Percentiles rank a stretch among this genome's conserved stretches.
Conservation (phyloP, 2,888 invertebrate genomes). For the Leptopilina drosophilae region DNA sequence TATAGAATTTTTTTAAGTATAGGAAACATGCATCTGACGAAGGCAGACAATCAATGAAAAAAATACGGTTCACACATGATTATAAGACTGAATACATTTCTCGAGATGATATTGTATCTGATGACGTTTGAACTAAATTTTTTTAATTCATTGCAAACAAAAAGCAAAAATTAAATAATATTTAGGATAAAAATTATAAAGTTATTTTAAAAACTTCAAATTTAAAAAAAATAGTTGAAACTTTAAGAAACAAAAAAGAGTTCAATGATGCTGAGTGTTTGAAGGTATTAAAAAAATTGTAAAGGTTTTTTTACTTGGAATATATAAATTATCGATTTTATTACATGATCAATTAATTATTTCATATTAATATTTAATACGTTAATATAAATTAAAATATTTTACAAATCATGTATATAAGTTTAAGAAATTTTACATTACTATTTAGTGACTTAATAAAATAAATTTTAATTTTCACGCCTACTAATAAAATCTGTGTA, state of each 20-base stretch:
- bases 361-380: no score
- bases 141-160: background rate
- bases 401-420: no score
- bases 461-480: background rate
- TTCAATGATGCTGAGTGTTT: no score
- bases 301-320: background rate
- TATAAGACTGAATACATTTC: background rate
- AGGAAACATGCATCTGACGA: background rate
- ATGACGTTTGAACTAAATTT: background rate
- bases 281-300: background rate
- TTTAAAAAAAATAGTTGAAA: no score
- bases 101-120: constrained; percentile 6
- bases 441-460: background rate
- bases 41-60: background rate
- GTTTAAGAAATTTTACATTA: no score
- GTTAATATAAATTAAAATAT: no score
- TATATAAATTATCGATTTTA: no score
- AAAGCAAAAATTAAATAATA: background rate
- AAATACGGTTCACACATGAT: background rate
- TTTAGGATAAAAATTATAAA: no score
- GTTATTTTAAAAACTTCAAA: no score
- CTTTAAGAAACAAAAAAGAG: no score
- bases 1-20: background rate
- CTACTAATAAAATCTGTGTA: background rate
- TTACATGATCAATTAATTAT: no score